Conservation (phyloP, 2,888 invertebrate species). For the Pyralis farinalis region DNA sequence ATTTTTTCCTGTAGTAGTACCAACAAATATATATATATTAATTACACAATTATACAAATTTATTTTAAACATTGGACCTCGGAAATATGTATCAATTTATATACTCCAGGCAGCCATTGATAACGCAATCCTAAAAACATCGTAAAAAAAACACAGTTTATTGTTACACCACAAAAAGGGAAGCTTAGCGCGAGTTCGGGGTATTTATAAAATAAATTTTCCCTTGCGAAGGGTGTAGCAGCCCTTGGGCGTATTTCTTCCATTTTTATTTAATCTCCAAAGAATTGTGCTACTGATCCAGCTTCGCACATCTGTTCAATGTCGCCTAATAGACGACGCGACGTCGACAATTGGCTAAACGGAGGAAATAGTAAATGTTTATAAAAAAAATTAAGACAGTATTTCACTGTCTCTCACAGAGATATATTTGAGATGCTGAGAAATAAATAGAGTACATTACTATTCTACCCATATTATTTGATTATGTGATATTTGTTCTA, state of each 20-base stretch:
- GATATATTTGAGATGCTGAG: too few relatives aligned
- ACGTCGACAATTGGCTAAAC: constrained; percentile 1
- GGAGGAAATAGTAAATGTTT: neutral
- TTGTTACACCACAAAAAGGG: constrained; percentile 51
- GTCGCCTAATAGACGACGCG: constrained; percentile 17
- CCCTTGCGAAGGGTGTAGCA: constrained; percentile 36
- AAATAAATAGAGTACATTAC: too few relatives aligned
- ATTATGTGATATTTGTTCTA: too few relatives aligned
- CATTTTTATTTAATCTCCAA: constrained; percentile 49
- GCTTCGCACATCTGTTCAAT: constrained; percentile 39
- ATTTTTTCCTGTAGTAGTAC: too few relatives aligned
- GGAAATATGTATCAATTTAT: too few relatives aligned
- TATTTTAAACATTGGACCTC: too few relatives aligned
- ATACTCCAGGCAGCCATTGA: too few relatives aligned
- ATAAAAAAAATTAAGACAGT: too few relatives aligned
- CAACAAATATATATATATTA: too few relatives aligned
- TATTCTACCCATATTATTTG: too few relatives aligned
- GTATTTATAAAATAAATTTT: constrained; percentile 59
- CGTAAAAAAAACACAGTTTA: constrained; percentile 38
- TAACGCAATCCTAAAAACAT: neutral
- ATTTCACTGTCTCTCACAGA: too few relatives aligned
- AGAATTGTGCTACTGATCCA: constrained; percentile 38
- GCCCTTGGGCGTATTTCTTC: constrained; percentile 40
- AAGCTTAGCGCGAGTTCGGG: constrained; percentile 32
- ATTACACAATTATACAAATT: too few relatives aligned